A percentile compares a stretch with the other conserved stretches of the same genome.
Conservation (phyloP, 1,140 invertebrate genomes). For the Platyscapa corneri region DNA sequence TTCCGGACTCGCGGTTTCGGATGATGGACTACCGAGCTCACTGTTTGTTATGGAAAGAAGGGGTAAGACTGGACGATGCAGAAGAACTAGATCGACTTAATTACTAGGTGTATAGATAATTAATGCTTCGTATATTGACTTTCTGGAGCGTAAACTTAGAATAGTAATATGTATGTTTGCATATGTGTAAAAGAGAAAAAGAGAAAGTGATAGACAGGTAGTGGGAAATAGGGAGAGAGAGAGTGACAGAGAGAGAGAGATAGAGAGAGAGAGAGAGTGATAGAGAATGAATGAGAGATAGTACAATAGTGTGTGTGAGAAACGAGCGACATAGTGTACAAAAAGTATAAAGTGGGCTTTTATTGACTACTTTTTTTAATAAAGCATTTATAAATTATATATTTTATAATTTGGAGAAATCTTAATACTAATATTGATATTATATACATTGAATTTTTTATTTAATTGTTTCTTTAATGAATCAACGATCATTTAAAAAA, state of each 20-base stretch:
- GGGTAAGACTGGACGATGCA: not conserved
- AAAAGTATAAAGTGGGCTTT: too few species aligned
- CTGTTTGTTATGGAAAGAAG: not conserved
- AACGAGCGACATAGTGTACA: too few species aligned
- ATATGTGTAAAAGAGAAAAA: not conserved
- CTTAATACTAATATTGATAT: too few species aligned
- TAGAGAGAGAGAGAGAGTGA: not conserved
- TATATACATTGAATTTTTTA: too few species aligned
- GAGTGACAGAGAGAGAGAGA: not conserved
- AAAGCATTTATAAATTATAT: too few species aligned
- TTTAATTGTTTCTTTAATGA: too few species aligned
- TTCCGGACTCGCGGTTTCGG: constrained; percentile 27
- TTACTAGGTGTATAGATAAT: constrained; percentile 56
- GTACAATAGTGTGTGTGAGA: too few species aligned
- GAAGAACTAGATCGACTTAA: constrained; percentile 61
- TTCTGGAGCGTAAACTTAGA: constrained; percentile 67
- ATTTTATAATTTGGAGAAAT: too few species aligned
- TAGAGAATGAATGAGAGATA: too few species aligned
- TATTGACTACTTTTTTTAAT: too few species aligned
- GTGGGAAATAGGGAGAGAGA: not conserved
- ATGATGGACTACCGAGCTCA: not conserved
- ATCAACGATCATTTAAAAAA: too few species aligned
- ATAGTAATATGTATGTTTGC: not conserved
- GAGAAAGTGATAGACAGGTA: not conserved
- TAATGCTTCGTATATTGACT: constrained; percentile 56